A percentile compares a stretch with the other conserved stretches of the same genome.
Evolutionary conservation across 2,797 vertebrate genomes (phyloP).

Genomic region (Anguilla pacifica): DNA sequence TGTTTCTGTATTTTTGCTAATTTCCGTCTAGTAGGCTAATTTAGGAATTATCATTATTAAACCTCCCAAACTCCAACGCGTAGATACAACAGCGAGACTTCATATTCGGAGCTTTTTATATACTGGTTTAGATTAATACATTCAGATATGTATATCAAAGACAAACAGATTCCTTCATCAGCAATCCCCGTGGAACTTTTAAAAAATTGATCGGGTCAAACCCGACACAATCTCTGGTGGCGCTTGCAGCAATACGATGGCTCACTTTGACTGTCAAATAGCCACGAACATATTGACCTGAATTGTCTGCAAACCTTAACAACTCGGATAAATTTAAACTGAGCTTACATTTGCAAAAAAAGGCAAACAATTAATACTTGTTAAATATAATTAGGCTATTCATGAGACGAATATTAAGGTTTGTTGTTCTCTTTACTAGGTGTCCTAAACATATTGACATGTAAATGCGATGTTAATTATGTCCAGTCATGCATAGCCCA

Average conservation of each 20-base stretch:
- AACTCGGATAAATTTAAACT: not conserved
- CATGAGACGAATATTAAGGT: too few species aligned
- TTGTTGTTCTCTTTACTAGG: too few species aligned
- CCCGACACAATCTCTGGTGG: not conserved
- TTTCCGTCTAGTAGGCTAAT: slow-evolving; percentile 43
- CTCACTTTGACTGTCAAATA: not conserved
- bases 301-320: slow-evolving; percentile 19
- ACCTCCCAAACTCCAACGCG: slow-evolving; percentile 50
- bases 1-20: slow-evolving; percentile 36
- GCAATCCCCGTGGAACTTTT: not conserved
- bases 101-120: not conserved
- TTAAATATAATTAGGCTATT: too few species aligned
- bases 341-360: not conserved
- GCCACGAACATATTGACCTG: slow-evolving; percentile 12
- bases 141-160: not conserved
- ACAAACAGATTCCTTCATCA: not conserved
- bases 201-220: not conserved
- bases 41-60: slow-evolving; percentile 13
- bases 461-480: too few species aligned
- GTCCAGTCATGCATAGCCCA: too few species aligned
- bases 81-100: slow-evolving; percentile 22
- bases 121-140: too few species aligned
- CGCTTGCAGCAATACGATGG: not conserved
- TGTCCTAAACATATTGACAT: too few species aligned
- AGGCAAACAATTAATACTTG: not conserved